Evolutionary conservation across 2,888 invertebrate genomes (phyloP).

Genomic region (Pyrrhosoma nymphula): DNA sequence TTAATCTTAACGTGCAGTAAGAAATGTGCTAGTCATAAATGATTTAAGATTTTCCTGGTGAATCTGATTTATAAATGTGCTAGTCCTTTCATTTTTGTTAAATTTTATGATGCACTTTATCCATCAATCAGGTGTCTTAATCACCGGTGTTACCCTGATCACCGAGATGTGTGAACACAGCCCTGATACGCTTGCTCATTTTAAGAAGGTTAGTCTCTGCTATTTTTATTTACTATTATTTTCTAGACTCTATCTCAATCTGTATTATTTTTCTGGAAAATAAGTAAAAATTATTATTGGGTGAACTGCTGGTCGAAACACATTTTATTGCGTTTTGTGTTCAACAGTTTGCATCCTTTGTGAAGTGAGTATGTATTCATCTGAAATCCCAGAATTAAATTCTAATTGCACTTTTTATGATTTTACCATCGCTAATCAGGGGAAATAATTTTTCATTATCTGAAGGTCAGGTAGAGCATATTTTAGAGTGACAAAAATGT

Average conservation of each 20-base stretch:
- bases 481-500: too few relatives aligned
- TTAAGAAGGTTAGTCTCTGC: constrained; percentile 91
- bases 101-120: constrained; percentile 64
- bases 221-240: constrained; percentile 30
- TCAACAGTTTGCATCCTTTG: not conserved
- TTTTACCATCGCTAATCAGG: too few relatives aligned
- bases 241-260: not conserved
- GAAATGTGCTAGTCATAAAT: not conserved
- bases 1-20: too few relatives aligned
- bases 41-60: too few relatives aligned
- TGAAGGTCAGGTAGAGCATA: too few relatives aligned
- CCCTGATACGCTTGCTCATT: constrained; percentile 97
- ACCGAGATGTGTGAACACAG: constrained; percentile 99
- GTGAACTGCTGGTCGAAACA: not conserved
- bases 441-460: too few relatives aligned
- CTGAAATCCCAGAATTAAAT: not conserved
- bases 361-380: not conserved
- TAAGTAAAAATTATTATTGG: not conserved
- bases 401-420: too few relatives aligned
- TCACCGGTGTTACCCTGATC: constrained; percentile 98
- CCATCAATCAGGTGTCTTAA: constrained; percentile 88
- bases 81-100: not conserved
- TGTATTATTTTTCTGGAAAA: not conserved
- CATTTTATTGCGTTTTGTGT: not conserved
- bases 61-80: too few relatives aligned